These are phyloP conservation scores for Vulpes ferrilata DNA, from an alignment of 2,113 vertebrate genomes.

Conservation along the genomic window DNA sequence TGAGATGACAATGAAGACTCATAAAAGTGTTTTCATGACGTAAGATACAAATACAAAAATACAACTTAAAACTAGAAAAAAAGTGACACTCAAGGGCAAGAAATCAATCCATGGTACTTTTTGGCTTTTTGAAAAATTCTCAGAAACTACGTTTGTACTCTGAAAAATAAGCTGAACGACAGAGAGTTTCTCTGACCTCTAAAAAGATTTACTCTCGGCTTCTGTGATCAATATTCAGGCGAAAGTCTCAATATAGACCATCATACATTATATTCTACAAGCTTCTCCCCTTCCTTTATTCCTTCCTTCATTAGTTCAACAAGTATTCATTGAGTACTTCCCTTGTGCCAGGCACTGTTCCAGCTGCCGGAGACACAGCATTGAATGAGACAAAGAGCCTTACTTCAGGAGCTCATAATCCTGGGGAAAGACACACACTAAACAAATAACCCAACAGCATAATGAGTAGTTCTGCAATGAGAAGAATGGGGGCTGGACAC, in stretches of 20 bases:
- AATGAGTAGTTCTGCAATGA: not conserved
- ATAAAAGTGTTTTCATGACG: not conserved
- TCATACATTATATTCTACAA: not conserved
- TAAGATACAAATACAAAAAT: not conserved
- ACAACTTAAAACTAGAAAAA: not conserved
- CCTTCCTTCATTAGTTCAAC: no score
- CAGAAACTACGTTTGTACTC: not conserved
- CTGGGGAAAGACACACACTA: not conserved
- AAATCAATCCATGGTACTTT: not conserved
- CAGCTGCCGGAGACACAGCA: not conserved
- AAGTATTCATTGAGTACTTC: not conserved
- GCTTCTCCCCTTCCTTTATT: not conserved
- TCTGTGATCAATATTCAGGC: not conserved
- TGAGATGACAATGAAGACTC: not conserved
- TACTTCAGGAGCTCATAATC: no score
- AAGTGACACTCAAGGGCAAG: not conserved
- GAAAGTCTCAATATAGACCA: not conserved
- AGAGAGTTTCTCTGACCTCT: not conserved
- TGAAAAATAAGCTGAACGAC: not conserved
- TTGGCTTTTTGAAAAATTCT: not conserved
- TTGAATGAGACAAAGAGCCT: not conserved
- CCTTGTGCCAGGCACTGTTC: no score
- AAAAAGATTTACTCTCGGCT: not conserved
- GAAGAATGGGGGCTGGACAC: fast-evolving
- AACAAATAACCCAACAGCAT: not conserved